Base-by-base conservation (phyloP, 2,888 invertebrate genomes). In the Andricus quercusramuli region DNA sequence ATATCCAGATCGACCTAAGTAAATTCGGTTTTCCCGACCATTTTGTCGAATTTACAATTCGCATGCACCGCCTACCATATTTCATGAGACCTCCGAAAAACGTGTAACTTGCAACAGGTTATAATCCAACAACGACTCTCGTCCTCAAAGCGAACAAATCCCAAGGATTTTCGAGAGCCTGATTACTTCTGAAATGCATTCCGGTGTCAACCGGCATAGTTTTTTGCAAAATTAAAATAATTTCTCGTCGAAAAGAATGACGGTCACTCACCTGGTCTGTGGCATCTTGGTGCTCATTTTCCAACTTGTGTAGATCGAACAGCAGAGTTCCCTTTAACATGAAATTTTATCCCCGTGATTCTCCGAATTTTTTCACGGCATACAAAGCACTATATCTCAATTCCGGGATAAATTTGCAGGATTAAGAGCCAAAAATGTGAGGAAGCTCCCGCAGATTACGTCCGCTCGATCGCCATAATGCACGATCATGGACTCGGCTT, bases 381-480 rank as follows among this genome's bases (percentile, higher is more conserved):
- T 51, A 32, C 11, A 6, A 56, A 56, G 8, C 74, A 74, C 74
- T 74, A n/a, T 9, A 20, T 13, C 20, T 74, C 25, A 37, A 56
- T 56, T 74, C 32, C 37, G 32, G 8, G n/a, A 22, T 37, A 11
- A 37, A 64, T 83, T 84, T 81, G 82, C 11, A 25, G 51, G 51
- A 80, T 76, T 80, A 83, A 87, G 44, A 77, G 59, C 47, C 64
- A 80, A 86, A 86, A 83, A 87, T 83, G 82, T 81, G 82, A 78
- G 83, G 80, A 85, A 86, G 88, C 87, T 86, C 88, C 87, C 84
- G 85, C 83, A 86, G 84, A 86, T 89, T 84, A 88, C 86, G 81
- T 79, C 86, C 89, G 86, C 82, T 84, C 85, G 86, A 89, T 91
- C 91, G 91, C 91, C 91, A 91, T 91, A 90, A 90, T 90, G 90